Percentiles rank a stretch among this genome's conserved stretches.
phyloP scores from a whole-genome alignment of 2,113 vertebrate genomes.

The Vombatus ursinus region DNA sequence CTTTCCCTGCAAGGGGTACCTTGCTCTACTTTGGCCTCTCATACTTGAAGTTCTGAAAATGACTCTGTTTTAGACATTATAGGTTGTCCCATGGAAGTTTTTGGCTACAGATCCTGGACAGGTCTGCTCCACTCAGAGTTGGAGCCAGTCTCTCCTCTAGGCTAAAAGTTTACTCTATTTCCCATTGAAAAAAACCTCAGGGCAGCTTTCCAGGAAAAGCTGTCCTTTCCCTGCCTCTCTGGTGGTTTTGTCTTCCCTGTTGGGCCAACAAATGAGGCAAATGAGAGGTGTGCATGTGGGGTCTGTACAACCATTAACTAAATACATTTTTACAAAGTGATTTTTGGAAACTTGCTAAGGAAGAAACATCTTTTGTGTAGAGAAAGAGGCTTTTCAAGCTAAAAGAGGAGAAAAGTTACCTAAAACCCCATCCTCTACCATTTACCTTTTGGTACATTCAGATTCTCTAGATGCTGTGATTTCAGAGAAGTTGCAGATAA shows the following conservation, averaged over 20 bases:
- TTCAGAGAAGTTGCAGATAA: constrained; percentile 10
- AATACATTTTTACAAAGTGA: neutral
- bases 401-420: neutral
- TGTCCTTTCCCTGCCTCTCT: neutral
- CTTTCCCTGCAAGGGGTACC: neutral
- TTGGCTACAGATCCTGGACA: neutral
- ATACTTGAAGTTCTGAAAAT: neutral
- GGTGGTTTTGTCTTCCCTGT: neutral
- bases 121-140: neutral
- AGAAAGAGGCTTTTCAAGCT: neutral
- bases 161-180: neutral
- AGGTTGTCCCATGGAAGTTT: neutral
- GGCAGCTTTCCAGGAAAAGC: neutral
- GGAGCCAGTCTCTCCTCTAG: neutral
- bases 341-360: neutral
- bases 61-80: neutral
- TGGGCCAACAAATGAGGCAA: neutral
- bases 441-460: neutral
- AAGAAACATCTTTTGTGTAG: no score
- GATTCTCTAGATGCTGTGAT: neutral
- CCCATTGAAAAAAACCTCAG: neutral
- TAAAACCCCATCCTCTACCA: neutral
- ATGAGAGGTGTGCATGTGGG: neutral
- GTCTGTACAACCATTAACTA: neutral
- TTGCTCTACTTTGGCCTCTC: neutral